Evolutionary conservation across 2,888 invertebrate species (phyloP), one percentile per base, ranked within the genome.

Genomic region (Tipula vernalis): DNA sequence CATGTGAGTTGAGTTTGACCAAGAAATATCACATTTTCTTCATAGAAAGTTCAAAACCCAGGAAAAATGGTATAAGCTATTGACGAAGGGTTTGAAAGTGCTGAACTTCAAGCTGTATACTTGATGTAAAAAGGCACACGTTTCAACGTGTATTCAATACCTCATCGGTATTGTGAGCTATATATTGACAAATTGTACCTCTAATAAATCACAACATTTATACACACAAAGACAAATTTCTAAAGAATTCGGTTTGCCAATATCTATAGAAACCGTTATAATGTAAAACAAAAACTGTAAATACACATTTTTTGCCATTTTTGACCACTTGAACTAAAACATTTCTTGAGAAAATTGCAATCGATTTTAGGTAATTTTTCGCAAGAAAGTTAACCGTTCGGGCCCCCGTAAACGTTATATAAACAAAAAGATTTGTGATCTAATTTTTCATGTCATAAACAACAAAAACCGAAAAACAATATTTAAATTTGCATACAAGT

Each of bases 361-460:
- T 71, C 71, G 71, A 71, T 71, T 71, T 71, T 71, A 71, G 71
- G 71, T 71, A 71, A 71, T 71, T 71, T 71, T 71, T 71, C 28
- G 71, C 71, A 71, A 71, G 71, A 71, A 71, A 71, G 12, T 71
- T 4, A 71, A 71, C 71, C 28, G 28, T 28, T 71, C 71, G 71
- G 71, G 28, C 10, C 18, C 28, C 18, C 71, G n/a, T 57, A 18
- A 10, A 44, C 51, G n/a, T 12, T 12, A 44, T 44, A 44, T 44
- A 44, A 44, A 51, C 71, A 71, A 71, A 18, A 28, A 71, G 71
- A 71, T 71, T 71, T 71, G 71, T 71, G 71, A 71, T 71, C 71
- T 71, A 71, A 71, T 71, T 71, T 71, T 71, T 71, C 71, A 71
- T 71, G 71, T 71, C 71, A 71, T 71, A 71, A 71, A 71, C 71